phyloP scores from a whole-genome alignment of 2,113 vertebrate species.

The Tiliqua scincoides region DNA sequence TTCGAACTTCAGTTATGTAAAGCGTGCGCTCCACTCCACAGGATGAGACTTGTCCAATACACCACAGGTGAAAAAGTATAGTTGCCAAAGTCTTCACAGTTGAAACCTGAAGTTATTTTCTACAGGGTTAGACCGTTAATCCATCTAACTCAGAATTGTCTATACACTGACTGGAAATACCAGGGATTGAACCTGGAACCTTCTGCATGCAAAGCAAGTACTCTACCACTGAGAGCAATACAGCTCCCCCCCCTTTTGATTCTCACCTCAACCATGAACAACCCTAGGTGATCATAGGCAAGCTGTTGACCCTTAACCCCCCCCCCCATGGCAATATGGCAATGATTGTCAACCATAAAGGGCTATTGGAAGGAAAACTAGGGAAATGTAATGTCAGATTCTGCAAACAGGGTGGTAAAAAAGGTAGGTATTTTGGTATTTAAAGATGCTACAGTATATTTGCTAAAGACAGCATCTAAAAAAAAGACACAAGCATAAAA shows the following conservation, averaged over 20 bases:
- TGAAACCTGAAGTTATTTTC: no score
- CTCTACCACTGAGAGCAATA: no score
- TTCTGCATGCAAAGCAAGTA: no score
- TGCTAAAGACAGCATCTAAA: no score
- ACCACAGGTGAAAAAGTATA: no score
- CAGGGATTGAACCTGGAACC: no score
- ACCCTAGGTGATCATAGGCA: not conserved
- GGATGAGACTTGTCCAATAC: not conserved
- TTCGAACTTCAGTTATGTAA: not conserved
- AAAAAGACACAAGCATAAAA: not conserved
- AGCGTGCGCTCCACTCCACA: not conserved
- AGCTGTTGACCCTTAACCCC: not conserved
- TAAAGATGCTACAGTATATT: not conserved
- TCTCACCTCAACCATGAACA: not conserved
- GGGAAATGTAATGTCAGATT: not conserved
- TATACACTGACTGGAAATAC: no score
- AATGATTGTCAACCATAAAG: not conserved
- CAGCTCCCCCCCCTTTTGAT: not conserved
- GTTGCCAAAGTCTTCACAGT: no score
- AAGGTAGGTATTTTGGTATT: not conserved
- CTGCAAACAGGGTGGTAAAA: not conserved
- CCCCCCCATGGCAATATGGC: not conserved
- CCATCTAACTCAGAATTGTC: no score
- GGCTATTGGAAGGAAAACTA: not conserved
- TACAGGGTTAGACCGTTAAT: no score